Evolutionary conservation across 2,797 vertebrate genomes (phyloP).

Genomic region (Trachops cirrhosus): DNA sequence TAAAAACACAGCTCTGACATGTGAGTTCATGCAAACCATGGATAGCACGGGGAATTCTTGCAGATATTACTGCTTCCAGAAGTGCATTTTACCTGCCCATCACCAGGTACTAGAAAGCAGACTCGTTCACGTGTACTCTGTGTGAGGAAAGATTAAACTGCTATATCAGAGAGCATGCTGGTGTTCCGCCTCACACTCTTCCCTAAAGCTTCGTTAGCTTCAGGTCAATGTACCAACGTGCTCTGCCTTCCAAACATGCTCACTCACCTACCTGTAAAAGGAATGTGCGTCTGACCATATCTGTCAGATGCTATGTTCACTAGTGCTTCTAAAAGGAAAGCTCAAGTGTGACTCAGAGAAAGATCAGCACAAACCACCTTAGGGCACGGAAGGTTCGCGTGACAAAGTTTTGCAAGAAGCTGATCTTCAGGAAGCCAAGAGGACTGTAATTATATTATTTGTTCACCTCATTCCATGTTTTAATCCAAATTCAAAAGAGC

Average conservation of each 20-base stretch:
- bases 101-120: not conserved
- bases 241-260: slow-evolving; percentile 17
- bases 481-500: not conserved
- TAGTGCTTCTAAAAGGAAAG: slow-evolving; percentile 29
- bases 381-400: not conserved
- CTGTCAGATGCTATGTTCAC: slow-evolving; percentile 43
- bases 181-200: not conserved
- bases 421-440: slow-evolving; percentile 28
- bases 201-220: not conserved
- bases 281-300: not conserved
- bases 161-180: not conserved
- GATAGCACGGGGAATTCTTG: not conserved
- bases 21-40: not conserved
- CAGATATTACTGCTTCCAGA: not conserved
- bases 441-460: not conserved
- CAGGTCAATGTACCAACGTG: not conserved
- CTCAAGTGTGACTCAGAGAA: slow-evolving; percentile 50
- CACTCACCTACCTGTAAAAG: slow-evolving; percentile 2
- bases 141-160: not conserved
- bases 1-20: not conserved
- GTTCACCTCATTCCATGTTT: not conserved
- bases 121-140: not conserved
- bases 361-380: slow-evolving; percentile 35
- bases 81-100: not conserved
- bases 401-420: slow-evolving; percentile 11